Conservation (phyloP, 92 coral and sea anemone species). For the Epizoanthus stellaris region DNA sequence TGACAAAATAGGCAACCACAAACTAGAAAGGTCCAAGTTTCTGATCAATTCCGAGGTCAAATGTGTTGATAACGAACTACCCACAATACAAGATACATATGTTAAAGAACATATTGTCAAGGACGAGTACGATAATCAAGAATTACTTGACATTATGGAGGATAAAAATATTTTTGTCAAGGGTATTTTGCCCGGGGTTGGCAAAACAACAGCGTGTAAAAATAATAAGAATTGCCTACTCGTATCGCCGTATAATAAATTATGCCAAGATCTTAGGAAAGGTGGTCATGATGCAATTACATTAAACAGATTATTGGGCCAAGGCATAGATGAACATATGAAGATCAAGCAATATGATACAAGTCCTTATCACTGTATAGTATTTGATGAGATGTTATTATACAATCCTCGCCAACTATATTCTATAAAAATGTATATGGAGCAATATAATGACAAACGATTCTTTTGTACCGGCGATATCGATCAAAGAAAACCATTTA, state of each 20-base stretch:
- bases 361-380: background rate
- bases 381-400: conserved; percentile 31
- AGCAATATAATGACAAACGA: conserved; percentile 4
- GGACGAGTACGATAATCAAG: conserved; percentile 26
- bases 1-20: background rate
- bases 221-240: background rate
- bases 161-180: conserved; percentile 3
- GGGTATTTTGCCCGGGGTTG: background rate
- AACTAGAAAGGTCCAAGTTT: conserved; percentile 6
- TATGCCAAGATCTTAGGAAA: background rate
- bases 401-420: conserved; percentile 22
- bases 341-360: background rate
- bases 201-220: background rate
- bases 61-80: background rate
- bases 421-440: conserved; percentile 37
- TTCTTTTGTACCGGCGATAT: conserved; percentile 32
- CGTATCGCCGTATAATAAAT: conserved; percentile 8
- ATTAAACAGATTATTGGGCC: background rate
- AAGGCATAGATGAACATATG: conserved; percentile 16
- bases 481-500: conserved; percentile 45
- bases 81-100: background rate
- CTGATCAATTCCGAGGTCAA: background rate
- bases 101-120: background rate
- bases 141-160: background rate
- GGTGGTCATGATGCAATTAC: conserved; percentile 5